Evolutionary conservation across 2,797 vertebrate genomes (phyloP), one percentile per base, ranked within the genome.

Genomic region (Glyptemys insculpta): DNA sequence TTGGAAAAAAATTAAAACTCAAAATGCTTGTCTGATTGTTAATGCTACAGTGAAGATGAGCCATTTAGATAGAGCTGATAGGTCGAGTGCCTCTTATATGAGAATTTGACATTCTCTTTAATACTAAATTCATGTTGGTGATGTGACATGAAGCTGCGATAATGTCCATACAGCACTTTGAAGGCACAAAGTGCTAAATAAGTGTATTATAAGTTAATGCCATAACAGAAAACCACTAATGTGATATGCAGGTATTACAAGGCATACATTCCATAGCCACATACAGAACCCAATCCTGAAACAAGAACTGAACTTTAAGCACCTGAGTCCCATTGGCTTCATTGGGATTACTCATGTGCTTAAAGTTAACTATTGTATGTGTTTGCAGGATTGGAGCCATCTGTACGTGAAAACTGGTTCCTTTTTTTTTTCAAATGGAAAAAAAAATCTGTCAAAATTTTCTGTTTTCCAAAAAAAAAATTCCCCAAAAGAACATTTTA

Each of bases 51-150:
- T 27, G 44, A 44, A 68, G 83, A 54, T 91, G 89, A 62, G 87
- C 74, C 74, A 91, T 65, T 15, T 90, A 94, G 84, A 82, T 2
- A 76, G 16, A 91, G 54, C 41, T 44, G 34, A 50, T 57, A 82
- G 14, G 19, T 72, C 3, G 34, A 72, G 54, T 49, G 56, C 56
- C 4, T 53, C 49, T 79, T 62, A 52, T 59, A 78, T 31, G 1
- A 4, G 1, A 47, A 2, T 15, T 21, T 90, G 49, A 65, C 49
- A 50, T 81, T 92, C 31, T 10, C 34, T 41, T 65, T 54, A 65
- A 47, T 23, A 1, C 0, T 9, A 19, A 92, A 56, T 87, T 96
- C 12, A 49, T 29, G 11, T 84, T 92, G 3, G 4, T 31, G 79
- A 74, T 85, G 65, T 47, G 44, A 76, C 44, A 76, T 47, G 44